Percentiles rank a stretch among this genome's conserved stretches.
Conservation (phyloP, 2,113 vertebrate species). For the Nannospalax galili region DNA sequence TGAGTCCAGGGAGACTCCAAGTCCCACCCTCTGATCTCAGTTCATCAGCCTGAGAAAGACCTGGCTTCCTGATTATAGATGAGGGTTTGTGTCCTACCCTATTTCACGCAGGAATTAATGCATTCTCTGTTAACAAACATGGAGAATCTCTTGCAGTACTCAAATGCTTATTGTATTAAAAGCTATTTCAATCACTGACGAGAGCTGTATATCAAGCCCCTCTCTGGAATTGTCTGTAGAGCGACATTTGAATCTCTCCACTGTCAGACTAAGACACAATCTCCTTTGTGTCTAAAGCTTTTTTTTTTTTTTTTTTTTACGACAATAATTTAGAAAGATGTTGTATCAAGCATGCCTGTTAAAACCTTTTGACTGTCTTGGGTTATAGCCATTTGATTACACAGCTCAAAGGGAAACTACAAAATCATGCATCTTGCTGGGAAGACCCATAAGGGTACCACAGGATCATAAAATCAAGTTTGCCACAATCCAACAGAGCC, state of each 20-base stretch:
- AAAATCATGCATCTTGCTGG: conserved; percentile 81
- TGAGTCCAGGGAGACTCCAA: neutral
- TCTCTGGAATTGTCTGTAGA: neutral
- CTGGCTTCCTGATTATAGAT: neutral
- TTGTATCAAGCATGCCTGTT: conserved; percentile 75
- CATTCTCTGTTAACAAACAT: neutral
- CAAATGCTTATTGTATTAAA: conserved; percentile 37
- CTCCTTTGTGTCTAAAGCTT: conserved; percentile 23
- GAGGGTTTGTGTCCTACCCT: neutral
- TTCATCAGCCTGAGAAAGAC: neutral
- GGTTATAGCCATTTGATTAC: conserved; percentile 80
- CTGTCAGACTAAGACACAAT: neutral
- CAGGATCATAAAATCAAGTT: conserved; percentile 79
- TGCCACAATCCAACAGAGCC: conserved; percentile 77
- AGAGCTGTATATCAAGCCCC: neutral
- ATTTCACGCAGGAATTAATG: neutral
- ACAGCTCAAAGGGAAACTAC: conserved; percentile 71
- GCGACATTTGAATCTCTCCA: conserved; percentile 32
- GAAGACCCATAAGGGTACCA: conserved; percentile 78
- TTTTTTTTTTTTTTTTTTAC: conserved; percentile 10
- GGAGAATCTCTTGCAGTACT: neutral
- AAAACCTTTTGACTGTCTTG: conserved; percentile 78
- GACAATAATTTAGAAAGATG: conserved; percentile 68
- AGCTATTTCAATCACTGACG: neutral
- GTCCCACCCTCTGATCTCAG: neutral